phyloP scores from a whole-genome alignment of 2,797 vertebrate genomes.

The Neoniphon sammara region DNA sequence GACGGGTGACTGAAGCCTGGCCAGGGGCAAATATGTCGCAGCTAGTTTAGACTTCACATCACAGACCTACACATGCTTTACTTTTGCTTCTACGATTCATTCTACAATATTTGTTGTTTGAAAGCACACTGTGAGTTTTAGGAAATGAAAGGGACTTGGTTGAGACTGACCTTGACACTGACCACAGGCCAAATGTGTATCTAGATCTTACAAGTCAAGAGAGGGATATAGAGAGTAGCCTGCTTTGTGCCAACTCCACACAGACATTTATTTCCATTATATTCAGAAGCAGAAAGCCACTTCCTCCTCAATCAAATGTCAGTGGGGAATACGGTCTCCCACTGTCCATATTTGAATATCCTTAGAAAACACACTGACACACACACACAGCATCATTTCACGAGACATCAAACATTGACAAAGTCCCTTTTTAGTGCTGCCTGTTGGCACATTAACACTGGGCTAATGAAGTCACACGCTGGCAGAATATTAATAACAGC shows the following conservation, averaged over 20 bases:
- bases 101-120: constrained; percentile 64
- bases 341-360: constrained; percentile 73
- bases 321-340: constrained; percentile 66
- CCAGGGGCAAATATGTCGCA: constrained; percentile 77
- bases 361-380: constrained; percentile 62
- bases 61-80: constrained; percentile 55
- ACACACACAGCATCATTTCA: constrained; percentile 77
- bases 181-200: constrained; percentile 60
- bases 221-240: constrained; percentile 11
- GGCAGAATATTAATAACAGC: constrained; percentile 84
- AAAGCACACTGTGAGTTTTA: constrained; percentile 51
- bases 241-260: constrained; percentile 8
- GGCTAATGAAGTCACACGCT: constrained; percentile 85
- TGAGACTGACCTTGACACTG: constrained; percentile 54
- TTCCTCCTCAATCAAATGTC: constrained; percentile 72
- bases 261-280: constrained; percentile 53
- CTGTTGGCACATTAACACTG: constrained; percentile 85
- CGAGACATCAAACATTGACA: constrained; percentile 87
- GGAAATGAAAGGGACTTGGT: constrained; percentile 68
- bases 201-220: constrained; percentile 37
- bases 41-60: constrained; percentile 68
- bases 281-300: constrained; percentile 60
- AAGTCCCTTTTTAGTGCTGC: constrained; percentile 88
- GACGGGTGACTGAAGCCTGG: constrained; percentile 69
- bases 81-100: constrained; percentile 65